Base-by-base conservation (phyloP, 2,113 vertebrate genomes). In the Engraulis encrasicolus region DNA sequence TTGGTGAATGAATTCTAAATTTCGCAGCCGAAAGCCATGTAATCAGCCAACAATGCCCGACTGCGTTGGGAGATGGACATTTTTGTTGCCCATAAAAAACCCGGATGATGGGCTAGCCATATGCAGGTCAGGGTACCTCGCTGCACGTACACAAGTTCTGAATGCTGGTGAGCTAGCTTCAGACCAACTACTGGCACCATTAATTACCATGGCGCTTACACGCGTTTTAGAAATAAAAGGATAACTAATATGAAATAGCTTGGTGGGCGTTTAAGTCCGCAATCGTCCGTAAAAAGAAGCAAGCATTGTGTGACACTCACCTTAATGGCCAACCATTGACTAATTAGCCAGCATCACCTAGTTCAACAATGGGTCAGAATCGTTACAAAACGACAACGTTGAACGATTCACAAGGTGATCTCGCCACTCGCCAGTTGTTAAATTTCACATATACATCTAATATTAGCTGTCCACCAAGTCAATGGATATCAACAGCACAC, bases 331-430 rank as follows among this genome's bases (percentile, higher is more conserved):
- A 17, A 17, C 31, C 15, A 74, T 74, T 74, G 66, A 34, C 27
- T 34, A 27, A 34, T 34, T 74, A 31, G 66, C 66, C 31, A 31
- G 31, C 66, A 17, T 74, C 31, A 74, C 27, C 31, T 34, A 27
- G 66, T 74, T 74, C 66, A 74, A 74, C 66, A 74, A 74, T 74
- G 66, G 66, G 66, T 74, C 66, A 74, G 66, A 27, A 34, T 34
- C 66, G 66, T 15, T 36, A 31, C 2, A 1, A 31, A 71, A 71
- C 23, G 6, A n/a, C 31, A 34, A 58, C 19, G 27, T 31, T 74
- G 17, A 74, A 74, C 6, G 27, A 27, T 74, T 74, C 27, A 74
- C 17, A 15, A 74, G 66, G 27, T 71, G 27, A 1, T 71, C 0
- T 27, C 6, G 7, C 11, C 17, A 9, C 50, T 54, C 18, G n/a